phyloP scores from a whole-genome alignment of 1,140 invertebrate genomes.

The Drosophila seguyi region DNA sequence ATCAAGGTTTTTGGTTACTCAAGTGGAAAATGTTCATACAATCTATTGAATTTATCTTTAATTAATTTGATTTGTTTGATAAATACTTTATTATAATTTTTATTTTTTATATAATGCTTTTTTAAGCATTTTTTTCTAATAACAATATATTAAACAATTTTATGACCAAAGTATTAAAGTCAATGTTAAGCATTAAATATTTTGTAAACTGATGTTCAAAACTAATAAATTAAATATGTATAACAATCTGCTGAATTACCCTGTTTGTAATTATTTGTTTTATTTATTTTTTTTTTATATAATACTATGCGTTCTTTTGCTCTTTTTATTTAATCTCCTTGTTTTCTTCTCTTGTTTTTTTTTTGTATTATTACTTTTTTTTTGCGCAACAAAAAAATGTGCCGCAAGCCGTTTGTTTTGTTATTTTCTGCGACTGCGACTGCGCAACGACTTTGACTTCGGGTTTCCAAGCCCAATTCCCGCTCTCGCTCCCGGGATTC shows the following conservation, averaged over 20 bases:
- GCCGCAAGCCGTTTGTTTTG: slow-evolving; percentile 59
- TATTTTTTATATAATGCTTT: too few relatives aligned
- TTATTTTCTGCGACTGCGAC: slow-evolving; percentile 55
- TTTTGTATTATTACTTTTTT: slow-evolving; percentile 28
- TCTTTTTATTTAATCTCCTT: slow-evolving; percentile 18
- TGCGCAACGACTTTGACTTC: slow-evolving; percentile 59
- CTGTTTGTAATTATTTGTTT: slow-evolving; percentile 33
- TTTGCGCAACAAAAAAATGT: slow-evolving; percentile 71
- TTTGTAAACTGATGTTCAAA: neutral
- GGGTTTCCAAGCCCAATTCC: slow-evolving; percentile 10
- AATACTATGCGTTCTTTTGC: slow-evolving; percentile 14
- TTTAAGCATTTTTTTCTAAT: neutral
- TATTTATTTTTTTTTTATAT: slow-evolving; percentile 31
- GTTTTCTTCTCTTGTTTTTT: slow-evolving; percentile 33
- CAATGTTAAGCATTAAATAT: neutral
- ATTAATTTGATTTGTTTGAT: too few relatives aligned
- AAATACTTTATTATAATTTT: neutral
- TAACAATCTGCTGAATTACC: slow-evolving; percentile 4
- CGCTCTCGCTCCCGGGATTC: slow-evolving; percentile 18
- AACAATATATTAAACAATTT: neutral
- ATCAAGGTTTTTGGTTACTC: neutral
- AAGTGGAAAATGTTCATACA: neutral
- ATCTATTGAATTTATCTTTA: neutral
- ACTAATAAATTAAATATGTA: neutral
- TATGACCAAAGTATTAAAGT: neutral